Evolutionary conservation across 92 coral and sea anemone species (phyloP).

Genomic region (Paramuricea clavata): DNA sequence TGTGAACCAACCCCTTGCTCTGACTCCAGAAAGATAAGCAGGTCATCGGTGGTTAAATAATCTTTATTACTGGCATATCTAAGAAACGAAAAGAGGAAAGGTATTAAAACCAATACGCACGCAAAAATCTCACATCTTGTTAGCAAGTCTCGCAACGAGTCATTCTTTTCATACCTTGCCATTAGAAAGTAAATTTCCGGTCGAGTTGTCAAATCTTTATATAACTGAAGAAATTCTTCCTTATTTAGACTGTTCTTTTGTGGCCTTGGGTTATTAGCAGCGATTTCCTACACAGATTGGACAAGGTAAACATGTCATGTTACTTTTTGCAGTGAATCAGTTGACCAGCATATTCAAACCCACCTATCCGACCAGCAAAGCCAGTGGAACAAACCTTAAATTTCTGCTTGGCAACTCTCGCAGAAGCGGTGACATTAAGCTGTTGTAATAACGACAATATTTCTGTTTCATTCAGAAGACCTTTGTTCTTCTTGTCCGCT

Average conservation of each 20-base stretch:
- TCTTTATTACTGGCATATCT: slow-evolving; percentile 97
- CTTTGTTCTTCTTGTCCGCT: slow-evolving; percentile 93
- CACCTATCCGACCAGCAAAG: too few relatives aligned
- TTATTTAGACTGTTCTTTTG: slow-evolving; percentile 89
- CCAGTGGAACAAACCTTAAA: slow-evolving; percentile 80
- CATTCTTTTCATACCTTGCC: slow-evolving; percentile 91
- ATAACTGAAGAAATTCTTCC: slow-evolving; percentile 92
- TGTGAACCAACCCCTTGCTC: slow-evolving; percentile 87
- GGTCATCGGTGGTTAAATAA: slow-evolving; percentile 93
- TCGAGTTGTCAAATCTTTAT: slow-evolving; percentile 97
- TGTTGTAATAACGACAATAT: slow-evolving; percentile 82
- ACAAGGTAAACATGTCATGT: too few relatives aligned
- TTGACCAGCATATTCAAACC: too few relatives aligned
- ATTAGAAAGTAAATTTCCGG: slow-evolving; percentile 97
- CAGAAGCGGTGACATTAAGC: slow-evolving; percentile 87
- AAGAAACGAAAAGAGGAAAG: slow-evolving; percentile 7
- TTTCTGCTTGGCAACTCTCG: slow-evolving; percentile 80
- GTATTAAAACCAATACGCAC: too few relatives aligned
- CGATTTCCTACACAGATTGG: slow-evolving; percentile 75
- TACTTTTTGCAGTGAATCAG: too few relatives aligned
- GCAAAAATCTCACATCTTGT: background rate
- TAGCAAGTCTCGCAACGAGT: too few relatives aligned
- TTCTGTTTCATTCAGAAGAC: slow-evolving; percentile 88
- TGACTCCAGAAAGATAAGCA: slow-evolving; percentile 92
- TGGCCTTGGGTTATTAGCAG: slow-evolving; percentile 83